Base-by-base conservation (phyloP, 1,140 invertebrate species). In the Solenopsis fugax region DNA sequence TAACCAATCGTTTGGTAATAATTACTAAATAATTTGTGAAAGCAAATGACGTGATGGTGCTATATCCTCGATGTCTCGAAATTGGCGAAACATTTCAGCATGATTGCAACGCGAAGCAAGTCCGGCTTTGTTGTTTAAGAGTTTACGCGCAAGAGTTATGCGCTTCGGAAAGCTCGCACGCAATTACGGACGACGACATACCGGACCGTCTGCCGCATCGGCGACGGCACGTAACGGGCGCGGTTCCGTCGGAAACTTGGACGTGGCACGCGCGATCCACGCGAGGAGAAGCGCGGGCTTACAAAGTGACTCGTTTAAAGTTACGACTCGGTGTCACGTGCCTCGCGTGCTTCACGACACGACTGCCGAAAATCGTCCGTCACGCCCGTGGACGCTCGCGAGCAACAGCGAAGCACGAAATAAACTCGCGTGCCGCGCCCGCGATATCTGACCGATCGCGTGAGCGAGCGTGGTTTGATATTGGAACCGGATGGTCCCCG, bases 291-390 rank as follows among this genome's bases (percentile, higher is more conserved):
- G 62, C 60, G 75, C 58, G 62, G 76, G 24, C 45, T 64, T 69
- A 75, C 80, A 76, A 56, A 84, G 80, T 85, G 86, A 87, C 80
- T 87, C 86, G 80, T 87, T 87, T 87, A 85, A 85, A 87, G 86
- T 87, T 87, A 87, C 80, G 80, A 52, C 69, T 29, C 54, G 69
- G 52, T 85, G 80, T 75, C 86, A 85, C 86, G 80, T 85, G 80
- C 80, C 71, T 87, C 60, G 86, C 86, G 80, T 87, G 86, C 60
- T 60, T 80, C 64, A 52, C 62, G 41, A 24, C 37, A 45, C 76
- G 75, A 86, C 62, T 13, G 58, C 48, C 48, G 52, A 80, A 84
- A 84, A 84, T 73, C 80, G 41, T 58, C 54, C 52, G 60, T 86
- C 77, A 65, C 64, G 75, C 50, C 72, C 48, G 56, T 21, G 45